Percentiles rank a stretch among this genome's conserved stretches.
phyloP scores from a whole-genome alignment of 2,888 invertebrate species.

The Pyralis farinalis region DNA sequence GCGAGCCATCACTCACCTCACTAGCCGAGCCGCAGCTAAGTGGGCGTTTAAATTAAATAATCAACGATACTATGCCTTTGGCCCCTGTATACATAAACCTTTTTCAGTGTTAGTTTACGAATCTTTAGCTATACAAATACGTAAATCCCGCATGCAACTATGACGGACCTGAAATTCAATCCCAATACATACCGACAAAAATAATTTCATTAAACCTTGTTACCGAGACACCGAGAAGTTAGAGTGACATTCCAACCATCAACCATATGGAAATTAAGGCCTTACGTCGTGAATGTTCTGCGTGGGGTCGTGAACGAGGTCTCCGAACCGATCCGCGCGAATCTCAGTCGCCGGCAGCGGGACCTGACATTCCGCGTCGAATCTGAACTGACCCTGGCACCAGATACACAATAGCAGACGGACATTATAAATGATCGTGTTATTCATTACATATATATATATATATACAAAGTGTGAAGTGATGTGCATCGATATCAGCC shows the following conservation, averaged over 20 bases:
- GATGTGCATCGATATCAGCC: constrained; percentile 14
- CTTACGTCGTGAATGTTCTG: constrained; percentile 83
- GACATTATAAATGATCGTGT: constrained; percentile 13
- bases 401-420: constrained; percentile 46
- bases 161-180: not conserved
- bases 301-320: constrained; percentile 71
- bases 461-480: constrained; percentile 2
- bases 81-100: not conserved
- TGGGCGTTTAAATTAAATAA: not conserved
- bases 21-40: not conserved
- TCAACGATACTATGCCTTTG: not conserved
- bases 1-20: not conserved
- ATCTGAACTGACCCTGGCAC: constrained; percentile 92
- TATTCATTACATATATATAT: constrained; percentile 8
- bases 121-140: not conserved
- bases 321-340: constrained; percentile 81
- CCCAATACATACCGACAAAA: not conserved
- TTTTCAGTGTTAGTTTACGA: not conserved
- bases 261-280: constrained; percentile 13
- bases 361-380: constrained; percentile 91
- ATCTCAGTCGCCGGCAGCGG: constrained; percentile 88
- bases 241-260: constrained; percentile 19
- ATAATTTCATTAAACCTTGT: not conserved
- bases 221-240: constrained; percentile 35
- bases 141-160: not conserved